Conservation (phyloP, 2,888 invertebrate species). For the Notodromas monacha region DNA sequence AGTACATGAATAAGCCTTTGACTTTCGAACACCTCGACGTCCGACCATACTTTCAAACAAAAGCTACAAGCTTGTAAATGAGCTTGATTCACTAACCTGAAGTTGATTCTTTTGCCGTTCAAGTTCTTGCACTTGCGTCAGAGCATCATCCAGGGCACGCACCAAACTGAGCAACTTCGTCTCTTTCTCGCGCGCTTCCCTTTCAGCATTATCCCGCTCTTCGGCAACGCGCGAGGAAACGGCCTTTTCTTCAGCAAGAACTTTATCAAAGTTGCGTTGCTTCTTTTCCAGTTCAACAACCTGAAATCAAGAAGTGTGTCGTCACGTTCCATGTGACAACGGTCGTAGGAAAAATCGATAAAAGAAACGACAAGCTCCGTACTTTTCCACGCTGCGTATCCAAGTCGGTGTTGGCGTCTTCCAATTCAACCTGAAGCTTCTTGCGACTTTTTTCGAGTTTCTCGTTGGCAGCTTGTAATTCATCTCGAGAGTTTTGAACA, state of each 20-base stretch:
- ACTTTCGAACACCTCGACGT: too few species aligned
- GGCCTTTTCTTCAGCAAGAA: conserved; percentile 29
- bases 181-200: conserved; percentile 87
- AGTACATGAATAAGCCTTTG: too few species aligned
- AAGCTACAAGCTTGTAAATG: too few species aligned
- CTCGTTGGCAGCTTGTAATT: conserved; percentile 55
- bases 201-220: conserved; percentile 61
- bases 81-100: too few species aligned
- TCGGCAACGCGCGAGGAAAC: conserved; percentile 55
- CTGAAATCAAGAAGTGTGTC: too few species aligned
- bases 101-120: conserved; percentile 51
- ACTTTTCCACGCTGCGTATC: conserved; percentile 67
- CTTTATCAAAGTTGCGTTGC: conserved; percentile 89
- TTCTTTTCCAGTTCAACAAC: conserved; percentile 67
- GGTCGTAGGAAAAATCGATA: too few species aligned
- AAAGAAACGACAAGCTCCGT: too few species aligned
- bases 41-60: too few species aligned
- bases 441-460: conserved; percentile 86
- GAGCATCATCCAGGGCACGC: conserved; percentile 62
- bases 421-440: conserved; percentile 85
- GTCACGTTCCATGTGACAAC: too few species aligned
- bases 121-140: conserved; percentile 54
- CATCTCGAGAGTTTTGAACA: conserved; percentile 54
- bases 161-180: conserved; percentile 68
- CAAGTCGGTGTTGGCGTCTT: conserved; percentile 74